Evolutionary conservation across 2,888 invertebrate species (phyloP), one percentile per base, ranked within the genome.

Genomic region (Vanessa cardui): DNA sequence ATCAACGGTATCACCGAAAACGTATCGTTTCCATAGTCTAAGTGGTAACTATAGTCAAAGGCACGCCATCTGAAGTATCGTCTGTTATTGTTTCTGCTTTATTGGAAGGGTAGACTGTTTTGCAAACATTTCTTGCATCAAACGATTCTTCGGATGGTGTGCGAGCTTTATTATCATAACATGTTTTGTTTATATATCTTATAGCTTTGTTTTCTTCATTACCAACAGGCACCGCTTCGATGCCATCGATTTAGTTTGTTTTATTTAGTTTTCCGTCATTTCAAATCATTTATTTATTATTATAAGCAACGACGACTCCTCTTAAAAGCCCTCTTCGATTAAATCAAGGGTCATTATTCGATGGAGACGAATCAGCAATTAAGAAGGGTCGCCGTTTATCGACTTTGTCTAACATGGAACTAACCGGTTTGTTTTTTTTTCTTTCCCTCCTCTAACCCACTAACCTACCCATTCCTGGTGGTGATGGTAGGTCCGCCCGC

Each of bases 401-500:
- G 39, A 61, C 67, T 68, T 64, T 56, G 64, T 81, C 84, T 90
- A 88, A 89, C 87, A 83, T 74, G 67, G 74, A 64, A 90, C 90
- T 92, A 92, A 92, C 90, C 81, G 76, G 69, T 68, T 75, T 74
- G 59, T 75, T 80, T 82, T 85, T 89, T 87, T 83, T 82, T 77
- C 79, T 76, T 75, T 78, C 76, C 78, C 78, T 71, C 78, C 76
- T 75, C 81, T 88, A 88, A 90, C 86, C 89, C 84, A 91, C 92
- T 92, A 92, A 92, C 92, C 90, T 82, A 74, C 83, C 85, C 80
- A 74, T 64, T 89, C 88, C 88, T 94, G 94, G 94, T 94, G 94
- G 92, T 92, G 82, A 73, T 80, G 83, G 80, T 79, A 92, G 92
- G 92, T 82, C 92, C 94, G 77, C 94, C 94, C 86, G 94, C 94